These are phyloP conservation scores for Acrobasis suavella DNA, from an alignment of 2,888 invertebrate genomes.

Conservation along the genomic window DNA sequence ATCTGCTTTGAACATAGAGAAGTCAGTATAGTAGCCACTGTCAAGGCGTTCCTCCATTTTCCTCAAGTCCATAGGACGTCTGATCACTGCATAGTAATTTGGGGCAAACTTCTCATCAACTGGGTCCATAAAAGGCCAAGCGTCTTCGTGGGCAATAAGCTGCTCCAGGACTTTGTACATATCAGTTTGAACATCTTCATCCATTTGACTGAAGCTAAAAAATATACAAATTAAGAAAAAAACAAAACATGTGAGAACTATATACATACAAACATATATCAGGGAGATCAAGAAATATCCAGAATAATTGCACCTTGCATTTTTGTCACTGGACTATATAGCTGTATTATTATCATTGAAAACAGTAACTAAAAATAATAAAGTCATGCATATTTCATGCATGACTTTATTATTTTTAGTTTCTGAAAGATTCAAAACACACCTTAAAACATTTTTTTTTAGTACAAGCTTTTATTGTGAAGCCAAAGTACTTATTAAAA, in stretches of 20 bases:
- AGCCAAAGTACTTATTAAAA: too few relatives aligned
- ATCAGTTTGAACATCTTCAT: constrained; percentile 93
- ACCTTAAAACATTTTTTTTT: too few relatives aligned
- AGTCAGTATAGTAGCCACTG: constrained; percentile 89
- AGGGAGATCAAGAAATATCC: too few relatives aligned
- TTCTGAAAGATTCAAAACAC: too few relatives aligned
- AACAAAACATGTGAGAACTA: not conserved
- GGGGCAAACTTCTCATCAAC: constrained; percentile 97
- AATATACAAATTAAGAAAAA: not conserved
- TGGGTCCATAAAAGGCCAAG: constrained; percentile 97
- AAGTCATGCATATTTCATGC: too few relatives aligned
- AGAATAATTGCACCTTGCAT: too few relatives aligned
- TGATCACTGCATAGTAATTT: constrained; percentile 88
- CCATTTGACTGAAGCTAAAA: constrained; percentile 88
- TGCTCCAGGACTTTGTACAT: constrained; percentile 96
- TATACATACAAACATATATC: too few relatives aligned
- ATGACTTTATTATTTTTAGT: too few relatives aligned
- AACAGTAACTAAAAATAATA: too few relatives aligned
- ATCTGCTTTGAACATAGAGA: constrained; percentile 92
- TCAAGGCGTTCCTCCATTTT: constrained; percentile 94
- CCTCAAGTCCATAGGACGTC: constrained; percentile 93
- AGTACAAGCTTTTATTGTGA: too few relatives aligned
- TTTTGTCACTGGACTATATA: too few relatives aligned
- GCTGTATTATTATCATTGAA: too few relatives aligned
- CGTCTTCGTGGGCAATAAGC: constrained; percentile 93